Conservation (phyloP, 1,140 invertebrate species). For the Drosophila serrata region DNA sequence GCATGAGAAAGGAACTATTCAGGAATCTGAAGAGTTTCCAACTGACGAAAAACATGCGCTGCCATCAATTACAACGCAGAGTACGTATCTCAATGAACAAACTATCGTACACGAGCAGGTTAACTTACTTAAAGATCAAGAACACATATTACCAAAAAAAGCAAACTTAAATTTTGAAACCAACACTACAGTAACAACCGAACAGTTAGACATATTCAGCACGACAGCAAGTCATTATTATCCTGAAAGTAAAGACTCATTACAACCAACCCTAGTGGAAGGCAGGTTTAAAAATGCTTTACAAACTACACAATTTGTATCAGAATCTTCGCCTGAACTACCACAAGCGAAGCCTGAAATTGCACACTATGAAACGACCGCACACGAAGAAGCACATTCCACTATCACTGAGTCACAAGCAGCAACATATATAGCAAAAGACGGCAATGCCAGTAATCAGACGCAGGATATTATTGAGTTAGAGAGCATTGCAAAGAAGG, state of each 20-base stretch:
- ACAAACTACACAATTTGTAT: constrained; percentile 31
- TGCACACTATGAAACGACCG: constrained; percentile 37
- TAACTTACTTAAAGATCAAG: constrained; percentile 14
- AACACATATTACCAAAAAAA: constrained; percentile 20
- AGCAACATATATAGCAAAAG: constrained; percentile 26
- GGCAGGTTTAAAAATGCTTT: constrained; percentile 29
- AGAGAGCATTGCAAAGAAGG: constrained; percentile 27
- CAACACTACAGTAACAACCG: constrained; percentile 31
- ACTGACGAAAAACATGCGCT: constrained; percentile 24
- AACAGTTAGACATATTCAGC: constrained; percentile 37
- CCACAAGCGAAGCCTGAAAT: constrained; percentile 14
- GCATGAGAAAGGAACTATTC: constrained; percentile 41
- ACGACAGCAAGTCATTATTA: constrained; percentile 2
- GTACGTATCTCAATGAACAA: constrained; percentile 59
- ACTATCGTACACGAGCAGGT: constrained; percentile 50
- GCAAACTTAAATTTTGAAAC: constrained; percentile 41
- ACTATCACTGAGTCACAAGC: constrained; percentile 28
- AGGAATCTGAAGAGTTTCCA: constrained; percentile 13
- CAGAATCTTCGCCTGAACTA: constrained; percentile 20
- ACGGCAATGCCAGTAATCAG: constrained; percentile 23
- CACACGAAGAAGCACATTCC: constrained; percentile 28
- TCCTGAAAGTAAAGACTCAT: constrained; percentile 6
- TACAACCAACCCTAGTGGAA: constrained; percentile 24
- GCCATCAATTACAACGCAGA: constrained; percentile 43
- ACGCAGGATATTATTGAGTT: constrained; percentile 21